phyloP scores from a whole-genome alignment of 2,888 invertebrate genomes.

The Polyommatus iphigenia region DNA sequence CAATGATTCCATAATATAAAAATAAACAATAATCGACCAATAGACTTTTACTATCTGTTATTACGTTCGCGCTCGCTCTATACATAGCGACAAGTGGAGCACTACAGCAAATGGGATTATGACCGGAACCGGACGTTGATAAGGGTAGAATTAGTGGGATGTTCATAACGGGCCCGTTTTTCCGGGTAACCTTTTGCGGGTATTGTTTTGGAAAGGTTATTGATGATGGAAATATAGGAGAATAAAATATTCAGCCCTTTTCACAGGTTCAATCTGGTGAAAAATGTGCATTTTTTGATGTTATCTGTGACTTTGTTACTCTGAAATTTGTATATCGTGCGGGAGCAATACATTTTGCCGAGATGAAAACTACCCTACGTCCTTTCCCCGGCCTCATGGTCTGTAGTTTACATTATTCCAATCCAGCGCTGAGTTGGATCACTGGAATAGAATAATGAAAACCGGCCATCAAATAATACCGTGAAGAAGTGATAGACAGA shows the following conservation, averaged over 20 bases:
- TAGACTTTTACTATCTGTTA: not conserved
- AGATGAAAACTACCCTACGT: too few relatives aligned
- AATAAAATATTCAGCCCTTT: not conserved
- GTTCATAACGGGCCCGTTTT: constrained; percentile 8
- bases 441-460: too few relatives aligned
- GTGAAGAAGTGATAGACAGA: too few relatives aligned
- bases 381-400: too few relatives aligned
- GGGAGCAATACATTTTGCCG: too few relatives aligned
- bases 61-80: not conserved
- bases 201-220: constrained; percentile 13
- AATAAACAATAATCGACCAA: not conserved
- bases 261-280: not conserved
- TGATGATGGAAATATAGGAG: not conserved
- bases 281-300: not conserved
- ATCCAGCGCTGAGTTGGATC: too few relatives aligned
- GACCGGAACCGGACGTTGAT: constrained; percentile 21
- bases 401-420: too few relatives aligned
- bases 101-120: constrained; percentile 10
- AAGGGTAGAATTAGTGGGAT: constrained; percentile 3
- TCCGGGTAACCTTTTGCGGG: constrained; percentile 2
- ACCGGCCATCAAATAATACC: too few relatives aligned
- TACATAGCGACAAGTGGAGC: not conserved
- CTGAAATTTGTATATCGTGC: too few relatives aligned
- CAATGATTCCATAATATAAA: too few relatives aligned
- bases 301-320: too few relatives aligned